These are phyloP conservation scores for Bombus difficillimus DNA, from an alignment of 1,140 invertebrate genomes.

Conservation along the genomic window DNA sequence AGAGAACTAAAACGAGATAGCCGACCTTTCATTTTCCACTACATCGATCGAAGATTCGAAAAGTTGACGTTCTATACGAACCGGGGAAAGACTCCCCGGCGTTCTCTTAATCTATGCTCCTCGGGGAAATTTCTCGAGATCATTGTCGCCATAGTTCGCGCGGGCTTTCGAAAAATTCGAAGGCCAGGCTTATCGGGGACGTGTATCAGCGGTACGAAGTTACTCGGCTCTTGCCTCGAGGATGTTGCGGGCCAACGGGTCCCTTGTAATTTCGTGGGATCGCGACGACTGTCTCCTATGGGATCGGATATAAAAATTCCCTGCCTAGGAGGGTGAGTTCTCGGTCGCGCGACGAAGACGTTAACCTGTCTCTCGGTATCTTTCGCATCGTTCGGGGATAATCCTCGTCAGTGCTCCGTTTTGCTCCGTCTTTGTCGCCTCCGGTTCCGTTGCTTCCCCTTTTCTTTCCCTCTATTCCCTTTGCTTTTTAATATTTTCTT, in stretches of 20 bases:
- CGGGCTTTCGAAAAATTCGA: conserved; percentile 42
- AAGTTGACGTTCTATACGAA: not conserved
- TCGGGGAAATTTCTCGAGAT: conserved; percentile 52
- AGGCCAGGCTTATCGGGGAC: conserved; percentile 34
- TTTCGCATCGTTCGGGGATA: conserved; percentile 58
- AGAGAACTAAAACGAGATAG: too few species aligned
- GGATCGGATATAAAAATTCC: conserved; percentile 67
- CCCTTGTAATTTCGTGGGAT: conserved; percentile 50
- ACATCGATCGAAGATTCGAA: conserved; percentile 8
- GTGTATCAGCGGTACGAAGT: conserved; percentile 39
- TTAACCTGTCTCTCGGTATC: conserved; percentile 68
- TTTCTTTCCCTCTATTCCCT: not conserved
- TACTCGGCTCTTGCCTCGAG: not conserved
- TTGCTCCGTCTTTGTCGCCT: not conserved
- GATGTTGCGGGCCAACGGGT: conserved; percentile 4
- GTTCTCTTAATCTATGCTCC: conserved; percentile 42
- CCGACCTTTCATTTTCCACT: not conserved
- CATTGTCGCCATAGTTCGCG: conserved; percentile 56
- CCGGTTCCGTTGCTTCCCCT: not conserved
- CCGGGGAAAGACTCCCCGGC: not conserved
- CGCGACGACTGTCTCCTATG: conserved; percentile 31
- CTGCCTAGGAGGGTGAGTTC: conserved; percentile 41
- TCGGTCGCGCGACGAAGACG: conserved; percentile 55
- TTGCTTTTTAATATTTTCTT: not conserved
- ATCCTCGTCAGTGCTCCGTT: conserved; percentile 47